Base-by-base conservation (phyloP, 1,140 invertebrate species). In the Hypsibius dujardini region DNA sequence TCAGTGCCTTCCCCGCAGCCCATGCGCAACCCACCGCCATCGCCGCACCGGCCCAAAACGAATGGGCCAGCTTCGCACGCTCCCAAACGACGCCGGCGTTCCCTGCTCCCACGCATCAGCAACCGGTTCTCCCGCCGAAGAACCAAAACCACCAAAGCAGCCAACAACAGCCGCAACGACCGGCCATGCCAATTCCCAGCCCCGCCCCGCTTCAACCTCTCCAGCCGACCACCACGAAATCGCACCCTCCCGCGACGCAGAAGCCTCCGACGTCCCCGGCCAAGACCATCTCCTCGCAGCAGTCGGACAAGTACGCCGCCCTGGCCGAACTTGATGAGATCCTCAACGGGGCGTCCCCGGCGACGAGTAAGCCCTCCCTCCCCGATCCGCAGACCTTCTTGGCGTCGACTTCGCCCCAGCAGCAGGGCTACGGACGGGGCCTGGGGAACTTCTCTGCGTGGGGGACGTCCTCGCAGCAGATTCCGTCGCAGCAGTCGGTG, bases 221-320 rank as follows among this genome's bases (percentile, higher is more conserved):
- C 62, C 12, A 71, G 50, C 70, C 47, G n/a, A 71, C 45, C 1
- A 47, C 47, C 15, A 70, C 15, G 42, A 46, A 46, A n/a, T 28
- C 69, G 1, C 1, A 42, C 1, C 69, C 28, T n/a, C 69, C 1
- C 46, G n/a, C 42, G 46, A n/a, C 69, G 46, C 69, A 70, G 15
- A 46, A 46, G 28, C 69, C 15, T 70, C 15, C 69, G 46, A 1
- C 69, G n/a, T 15, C 42, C 1, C 50, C 70, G 28, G 46, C 46
- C 45, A 50, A 59, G 1, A 2, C 46, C 47, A 70, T 15, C 1
- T 1, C 1, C 15, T 40, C 15, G n/a, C 46, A 15, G 1, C n/a
- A 15, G 45, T 71, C 47, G 50, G 76, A 78, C 72, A 75, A 75
- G 60, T 78, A 78, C 67, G 76, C 77, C 46, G 76, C 76, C 0